Evolutionary conservation across 2,113 vertebrate species (phyloP).

Genomic region (Ceyx cyanopectus): DNA sequence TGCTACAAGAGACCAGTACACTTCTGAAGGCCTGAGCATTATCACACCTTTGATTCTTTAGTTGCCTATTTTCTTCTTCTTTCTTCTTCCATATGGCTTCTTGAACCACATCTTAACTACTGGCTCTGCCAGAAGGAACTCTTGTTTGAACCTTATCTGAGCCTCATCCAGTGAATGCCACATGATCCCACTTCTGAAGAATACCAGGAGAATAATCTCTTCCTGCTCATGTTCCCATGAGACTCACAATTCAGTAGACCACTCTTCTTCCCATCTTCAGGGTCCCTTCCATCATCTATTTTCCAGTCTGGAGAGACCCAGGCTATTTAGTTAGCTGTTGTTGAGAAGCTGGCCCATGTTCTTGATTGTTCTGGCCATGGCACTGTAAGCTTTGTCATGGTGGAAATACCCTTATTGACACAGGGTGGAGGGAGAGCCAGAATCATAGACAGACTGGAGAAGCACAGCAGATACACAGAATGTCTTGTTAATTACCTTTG

Average conservation of each 20-base stretch:
- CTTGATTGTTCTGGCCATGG: background rate
- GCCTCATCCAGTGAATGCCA: background rate
- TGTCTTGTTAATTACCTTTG: background rate
- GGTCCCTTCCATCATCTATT: background rate
- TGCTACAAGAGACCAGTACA: background rate
- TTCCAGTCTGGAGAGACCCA: background rate
- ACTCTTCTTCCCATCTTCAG: background rate
- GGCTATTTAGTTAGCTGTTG: background rate
- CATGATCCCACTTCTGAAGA: background rate
- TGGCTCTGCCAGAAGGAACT: background rate
- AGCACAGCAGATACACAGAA: background rate
- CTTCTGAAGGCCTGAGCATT: background rate
- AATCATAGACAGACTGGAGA: background rate
- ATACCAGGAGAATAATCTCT: background rate
- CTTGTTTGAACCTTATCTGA: background rate
- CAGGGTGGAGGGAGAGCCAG: background rate
- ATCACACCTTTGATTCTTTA: background rate
- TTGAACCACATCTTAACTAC: accelerated
- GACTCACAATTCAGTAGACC: background rate
- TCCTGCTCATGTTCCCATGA: background rate
- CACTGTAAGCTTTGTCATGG: background rate
- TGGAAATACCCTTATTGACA: background rate
- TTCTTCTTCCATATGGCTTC: background rate
- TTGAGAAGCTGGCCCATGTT: background rate
- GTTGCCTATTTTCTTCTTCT: background rate